Evolutionary conservation across 1,140 invertebrate species (phyloP), one percentile per base, ranked within the genome.

Genomic region (Daktulosphaira vitifoliae): DNA sequence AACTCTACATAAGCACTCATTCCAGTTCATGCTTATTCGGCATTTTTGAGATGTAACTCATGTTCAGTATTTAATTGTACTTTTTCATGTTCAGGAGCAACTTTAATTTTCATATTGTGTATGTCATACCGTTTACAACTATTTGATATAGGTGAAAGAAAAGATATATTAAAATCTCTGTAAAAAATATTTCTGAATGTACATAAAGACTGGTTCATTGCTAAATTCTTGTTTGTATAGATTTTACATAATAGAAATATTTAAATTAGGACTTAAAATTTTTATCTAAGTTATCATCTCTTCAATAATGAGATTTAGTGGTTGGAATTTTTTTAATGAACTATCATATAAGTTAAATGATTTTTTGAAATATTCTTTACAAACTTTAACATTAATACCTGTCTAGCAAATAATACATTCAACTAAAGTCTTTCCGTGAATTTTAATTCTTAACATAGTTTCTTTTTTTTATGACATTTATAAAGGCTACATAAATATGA

Each of bases 161-260:
- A 54, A 1, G 52, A 54, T 42, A 54, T 38, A 11, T 54, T 54
- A 54, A 54, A 54, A 54, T 54, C 37, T 39, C 15, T 39, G 52
- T 54, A 3, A 11, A 54, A 54, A 2, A 3, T 54, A 38, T 54
- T 7, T 54, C 52, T 54, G 4, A 54, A 54, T 54, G 7, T 16
- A 54, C 52, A 25, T 42, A 9, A 20, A 54, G 39, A 54, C 20
- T 54, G 37, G 52, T 8, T 54, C 33, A 54, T 42, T 39, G 3
- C 39, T 1, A n/a, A n/a, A n/a, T 54, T 54, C 52, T 42, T 54
- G 52, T 54, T 39, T 54, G 15, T 54, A 54, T 2, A 54, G 7
- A 16, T 23, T 54, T 2, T 54, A 54, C 37, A 54, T 54, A 9
- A 54, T 23, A 9, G 52, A 54, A 16, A 54, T 54, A 9, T 54